These are phyloP conservation scores for Philaethria dido DNA, from an alignment of 2,888 invertebrate species.

Conservation along the genomic window DNA sequence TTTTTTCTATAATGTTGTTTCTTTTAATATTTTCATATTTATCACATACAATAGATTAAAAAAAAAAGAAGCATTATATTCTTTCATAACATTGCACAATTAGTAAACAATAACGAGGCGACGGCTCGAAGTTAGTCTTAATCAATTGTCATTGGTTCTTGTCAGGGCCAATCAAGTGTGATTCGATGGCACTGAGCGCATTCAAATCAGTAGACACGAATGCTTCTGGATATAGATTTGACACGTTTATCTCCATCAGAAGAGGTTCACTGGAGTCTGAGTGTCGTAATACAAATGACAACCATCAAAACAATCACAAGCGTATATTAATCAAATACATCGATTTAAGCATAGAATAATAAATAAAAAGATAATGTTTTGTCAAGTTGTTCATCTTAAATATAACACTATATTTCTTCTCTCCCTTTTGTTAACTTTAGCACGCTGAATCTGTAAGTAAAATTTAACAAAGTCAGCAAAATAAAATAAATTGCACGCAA, in stretches of 20 bases:
- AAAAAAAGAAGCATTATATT: not conserved
- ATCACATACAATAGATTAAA: not conserved
- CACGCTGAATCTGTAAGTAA: slow-evolving; percentile 63
- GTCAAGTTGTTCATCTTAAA: not conserved
- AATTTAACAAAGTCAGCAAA: slow-evolving; percentile 61
- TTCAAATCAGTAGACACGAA: slow-evolving; percentile 30
- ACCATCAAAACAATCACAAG: not conserved
- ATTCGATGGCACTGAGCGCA: slow-evolving; percentile 27
- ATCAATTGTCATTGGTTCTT: slow-evolving; percentile 33
- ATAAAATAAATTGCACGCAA: slow-evolving; percentile 69
- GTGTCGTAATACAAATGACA: not conserved
- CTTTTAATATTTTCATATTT: not conserved
- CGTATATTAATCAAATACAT: no score
- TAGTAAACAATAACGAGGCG: slow-evolving; percentile 19
- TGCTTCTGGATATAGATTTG: slow-evolving; percentile 29
- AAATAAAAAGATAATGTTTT: not conserved
- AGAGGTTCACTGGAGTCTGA: slow-evolving; percentile 5
- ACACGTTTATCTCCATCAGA: slow-evolving; percentile 27
- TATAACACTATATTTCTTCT: not conserved
- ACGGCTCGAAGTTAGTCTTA: slow-evolving; percentile 15
- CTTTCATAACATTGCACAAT: slow-evolving; percentile 18
- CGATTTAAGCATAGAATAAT: not conserved
- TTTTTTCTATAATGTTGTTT: not conserved
- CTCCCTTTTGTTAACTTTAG: slow-evolving; percentile 37
- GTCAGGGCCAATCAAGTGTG: slow-evolving; percentile 32